Evolutionary conservation across 2,888 invertebrate species (phyloP).

Genomic region (Ectropis crepuscularia): DNA sequence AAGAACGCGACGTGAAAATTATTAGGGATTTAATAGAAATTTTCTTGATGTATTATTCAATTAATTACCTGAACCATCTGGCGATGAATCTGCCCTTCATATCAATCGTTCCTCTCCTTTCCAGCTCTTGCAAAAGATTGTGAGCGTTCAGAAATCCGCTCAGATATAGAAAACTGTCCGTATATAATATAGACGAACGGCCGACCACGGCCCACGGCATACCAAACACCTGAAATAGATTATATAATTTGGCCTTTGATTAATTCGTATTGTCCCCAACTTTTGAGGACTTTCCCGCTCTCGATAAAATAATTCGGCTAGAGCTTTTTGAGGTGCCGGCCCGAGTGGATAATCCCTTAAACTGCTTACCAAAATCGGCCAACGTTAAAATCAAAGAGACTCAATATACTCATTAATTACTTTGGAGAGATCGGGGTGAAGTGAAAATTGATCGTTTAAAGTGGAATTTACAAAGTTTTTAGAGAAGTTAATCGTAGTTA

Average conservation of each 20-base stretch:
- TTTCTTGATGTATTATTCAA: conserved; percentile 4
- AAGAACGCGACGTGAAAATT: background rate
- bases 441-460: conserved; percentile 35
- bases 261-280: conserved; percentile 34
- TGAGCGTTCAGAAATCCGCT: conserved; percentile 85
- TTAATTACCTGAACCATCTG: conserved; percentile 83
- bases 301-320: conserved; percentile 32
- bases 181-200: conserved; percentile 86
- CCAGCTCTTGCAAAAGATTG: conserved; percentile 80
- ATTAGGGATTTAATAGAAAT: conserved; percentile 3
- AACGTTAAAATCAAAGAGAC: conserved; percentile 43
- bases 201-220: conserved; percentile 86
- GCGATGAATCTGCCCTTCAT: conserved; percentile 77
- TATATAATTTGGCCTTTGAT: conserved; percentile 31
- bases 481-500: conserved; percentile 36
- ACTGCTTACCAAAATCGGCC: conserved; percentile 39
- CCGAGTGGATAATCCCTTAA: conserved; percentile 41
- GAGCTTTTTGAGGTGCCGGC: conserved; percentile 34
- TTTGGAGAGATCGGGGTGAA: conserved; percentile 39
- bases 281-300: conserved; percentile 32
- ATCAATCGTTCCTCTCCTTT: conserved; percentile 77
- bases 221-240: conserved; percentile 69
- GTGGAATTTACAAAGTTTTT: conserved; percentile 40
- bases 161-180: conserved; percentile 85
- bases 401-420: conserved; percentile 44